Conservation (phyloP, 2,888 invertebrate genomes). For the Spisula subtruncata region DNA sequence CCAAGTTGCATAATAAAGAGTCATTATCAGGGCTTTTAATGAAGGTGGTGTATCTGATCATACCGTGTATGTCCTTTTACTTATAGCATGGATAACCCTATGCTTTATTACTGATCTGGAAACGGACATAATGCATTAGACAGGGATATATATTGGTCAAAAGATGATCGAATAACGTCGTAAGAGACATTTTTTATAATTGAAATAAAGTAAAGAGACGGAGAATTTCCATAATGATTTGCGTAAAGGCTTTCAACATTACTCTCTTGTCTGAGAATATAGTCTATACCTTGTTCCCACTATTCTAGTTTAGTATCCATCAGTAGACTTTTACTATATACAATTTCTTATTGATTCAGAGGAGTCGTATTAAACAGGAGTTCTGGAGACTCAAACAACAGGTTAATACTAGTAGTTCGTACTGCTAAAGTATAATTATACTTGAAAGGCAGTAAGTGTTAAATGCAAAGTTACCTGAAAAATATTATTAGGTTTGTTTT, state of each 20-base stretch:
- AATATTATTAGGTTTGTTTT: too few species aligned
- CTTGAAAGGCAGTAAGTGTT: too few species aligned
- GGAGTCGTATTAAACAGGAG: not conserved
- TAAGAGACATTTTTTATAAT: constrained; percentile 10
- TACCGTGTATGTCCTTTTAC: not conserved
- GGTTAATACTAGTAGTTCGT: too few species aligned
- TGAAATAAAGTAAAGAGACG: constrained; percentile 8
- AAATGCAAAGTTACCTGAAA: too few species aligned
- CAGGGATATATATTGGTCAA: not conserved
- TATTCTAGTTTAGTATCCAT: not conserved
- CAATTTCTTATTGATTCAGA: not conserved
- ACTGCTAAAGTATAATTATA: too few species aligned
- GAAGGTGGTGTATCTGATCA: not conserved
- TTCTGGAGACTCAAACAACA: not conserved
- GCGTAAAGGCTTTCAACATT: not conserved
- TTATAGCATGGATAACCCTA: not conserved
- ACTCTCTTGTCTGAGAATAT: not conserved
- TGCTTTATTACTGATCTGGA: not conserved
- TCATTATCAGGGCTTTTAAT: not conserved
- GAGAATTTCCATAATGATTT: constrained; percentile 13
- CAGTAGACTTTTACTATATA: not conserved
- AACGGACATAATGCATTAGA: not conserved
- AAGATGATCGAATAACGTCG: not conserved
- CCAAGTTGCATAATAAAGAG: not conserved
- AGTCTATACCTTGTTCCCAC: not conserved